Percentiles rank a stretch among this genome's conserved stretches.
Evolutionary conservation across 64 coral and sea anemone genomes (phyloP).

Genomic region (Pocillopora verrucosa): DNA sequence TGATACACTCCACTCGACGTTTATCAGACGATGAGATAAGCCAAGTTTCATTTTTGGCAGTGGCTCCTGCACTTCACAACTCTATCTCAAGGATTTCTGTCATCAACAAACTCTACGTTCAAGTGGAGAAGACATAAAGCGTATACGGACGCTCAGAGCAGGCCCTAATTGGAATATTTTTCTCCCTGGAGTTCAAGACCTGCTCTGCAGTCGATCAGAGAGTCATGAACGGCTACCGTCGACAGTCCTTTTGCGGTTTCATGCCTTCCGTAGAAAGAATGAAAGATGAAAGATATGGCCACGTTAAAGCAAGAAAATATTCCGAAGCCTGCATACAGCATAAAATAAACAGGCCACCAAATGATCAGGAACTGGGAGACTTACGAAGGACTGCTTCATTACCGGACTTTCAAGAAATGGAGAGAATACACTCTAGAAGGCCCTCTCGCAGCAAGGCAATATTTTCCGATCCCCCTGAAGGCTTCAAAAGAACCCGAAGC

Average conservation of each 20-base stretch:
- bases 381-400: conserved; percentile 68
- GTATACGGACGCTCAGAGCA: background rate
- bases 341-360: conserved; percentile 24
- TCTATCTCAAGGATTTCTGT: conserved; percentile 29
- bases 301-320: conserved; percentile 53
- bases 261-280: conserved; percentile 56
- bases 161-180: background rate
- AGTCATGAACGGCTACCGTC: conserved; percentile 21
- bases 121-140: background rate
- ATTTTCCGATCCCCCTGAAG: conserved; percentile 3
- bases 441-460: background rate
- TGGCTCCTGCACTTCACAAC: background rate
- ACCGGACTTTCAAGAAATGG: conserved; percentile 79
- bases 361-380: background rate
- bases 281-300: conserved; percentile 59
- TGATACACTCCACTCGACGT: conserved; percentile 9
- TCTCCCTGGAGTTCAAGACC: background rate
- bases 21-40: conserved; percentile 43
- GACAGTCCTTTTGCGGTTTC: conserved; percentile 62
- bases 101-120: conserved; percentile 3
- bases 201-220: background rate
- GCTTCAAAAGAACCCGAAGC: conserved; percentile 64
- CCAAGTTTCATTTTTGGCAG: background rate
- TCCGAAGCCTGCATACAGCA: conserved; percentile 35
- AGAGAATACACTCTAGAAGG: conserved; percentile 33